Evolutionary conservation across 2,113 vertebrate genomes (phyloP).

Genomic region (Megalops atlanticus): DNA sequence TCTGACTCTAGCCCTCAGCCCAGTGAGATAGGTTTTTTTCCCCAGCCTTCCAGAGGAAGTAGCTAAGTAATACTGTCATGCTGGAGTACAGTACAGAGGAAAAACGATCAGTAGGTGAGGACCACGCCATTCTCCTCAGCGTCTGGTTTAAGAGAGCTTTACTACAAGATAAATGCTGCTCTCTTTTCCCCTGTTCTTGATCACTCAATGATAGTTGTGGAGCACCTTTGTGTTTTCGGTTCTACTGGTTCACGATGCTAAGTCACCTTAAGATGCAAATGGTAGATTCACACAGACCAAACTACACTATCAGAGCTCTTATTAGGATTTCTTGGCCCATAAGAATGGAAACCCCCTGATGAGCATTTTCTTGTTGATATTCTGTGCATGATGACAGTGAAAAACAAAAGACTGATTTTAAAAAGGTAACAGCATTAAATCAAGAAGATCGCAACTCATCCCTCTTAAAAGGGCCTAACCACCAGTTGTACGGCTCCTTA

Average conservation of each 20-base stretch:
- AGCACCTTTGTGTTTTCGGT: neutral
- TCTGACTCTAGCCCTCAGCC: no score
- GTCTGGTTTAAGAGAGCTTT: neutral
- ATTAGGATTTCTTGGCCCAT: neutral
- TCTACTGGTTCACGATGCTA: neutral
- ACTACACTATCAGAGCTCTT: neutral
- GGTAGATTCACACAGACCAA: neutral
- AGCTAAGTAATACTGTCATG: no score
- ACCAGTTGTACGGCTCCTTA: constrained; percentile 11
- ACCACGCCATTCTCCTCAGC: neutral
- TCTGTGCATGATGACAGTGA: neutral
- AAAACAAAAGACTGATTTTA: neutral
- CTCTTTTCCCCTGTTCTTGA: neutral
- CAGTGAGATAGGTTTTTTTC: no score
- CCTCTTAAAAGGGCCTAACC: neutral
- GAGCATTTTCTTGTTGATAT: neutral
- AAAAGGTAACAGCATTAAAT: neutral
- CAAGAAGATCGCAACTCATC: neutral
- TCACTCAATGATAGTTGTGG: neutral
- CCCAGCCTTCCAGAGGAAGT: no score
- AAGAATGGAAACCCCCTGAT: neutral
- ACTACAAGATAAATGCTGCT: neutral
- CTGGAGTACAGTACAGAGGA: no score
- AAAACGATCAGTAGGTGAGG: neutral
- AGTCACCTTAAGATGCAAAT: neutral